These are phyloP conservation scores for Psittacara wagleri DNA, from an alignment of 2,113 vertebrate genomes.

Conservation along the genomic window DNA sequence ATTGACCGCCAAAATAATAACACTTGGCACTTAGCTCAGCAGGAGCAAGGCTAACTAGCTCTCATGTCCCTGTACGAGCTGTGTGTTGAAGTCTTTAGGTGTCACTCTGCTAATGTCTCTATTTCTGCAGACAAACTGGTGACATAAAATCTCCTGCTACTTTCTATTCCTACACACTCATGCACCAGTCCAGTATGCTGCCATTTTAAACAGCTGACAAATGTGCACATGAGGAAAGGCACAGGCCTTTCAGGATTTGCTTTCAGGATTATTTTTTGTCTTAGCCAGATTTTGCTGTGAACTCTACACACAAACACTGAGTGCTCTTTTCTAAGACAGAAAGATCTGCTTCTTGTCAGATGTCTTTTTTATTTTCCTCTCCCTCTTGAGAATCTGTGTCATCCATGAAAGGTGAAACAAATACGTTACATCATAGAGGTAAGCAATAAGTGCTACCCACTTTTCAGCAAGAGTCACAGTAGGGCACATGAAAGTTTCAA, in stretches of 20 bases:
- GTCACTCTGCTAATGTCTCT: background rate
- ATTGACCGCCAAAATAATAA: constrained; percentile 12
- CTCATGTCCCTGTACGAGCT: background rate
- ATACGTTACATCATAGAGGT: background rate
- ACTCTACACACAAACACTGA: background rate
- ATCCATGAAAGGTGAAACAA: background rate
- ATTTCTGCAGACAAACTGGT: background rate
- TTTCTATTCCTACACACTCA: background rate
- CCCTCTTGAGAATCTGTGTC: background rate
- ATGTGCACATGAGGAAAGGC: background rate
- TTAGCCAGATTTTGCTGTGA: background rate
- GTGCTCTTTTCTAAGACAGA: background rate
- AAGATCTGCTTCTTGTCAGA: background rate
- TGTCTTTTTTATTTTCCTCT: background rate
- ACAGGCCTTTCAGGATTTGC: background rate
- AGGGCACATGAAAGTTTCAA: background rate
- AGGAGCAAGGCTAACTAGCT: background rate
- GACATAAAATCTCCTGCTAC: background rate
- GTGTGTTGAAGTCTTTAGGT: background rate
- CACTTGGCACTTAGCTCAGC: constrained; percentile 24
- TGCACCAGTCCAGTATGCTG: background rate
- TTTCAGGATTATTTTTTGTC: background rate
- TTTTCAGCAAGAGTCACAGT: background rate
- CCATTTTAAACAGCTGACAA: background rate
- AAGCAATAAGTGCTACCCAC: background rate